A percentile compares a stretch with the other conserved stretches of the same genome.
phyloP scores from a whole-genome alignment of 2,113 vertebrate species.

The Illadopsis cleaveri region DNA sequence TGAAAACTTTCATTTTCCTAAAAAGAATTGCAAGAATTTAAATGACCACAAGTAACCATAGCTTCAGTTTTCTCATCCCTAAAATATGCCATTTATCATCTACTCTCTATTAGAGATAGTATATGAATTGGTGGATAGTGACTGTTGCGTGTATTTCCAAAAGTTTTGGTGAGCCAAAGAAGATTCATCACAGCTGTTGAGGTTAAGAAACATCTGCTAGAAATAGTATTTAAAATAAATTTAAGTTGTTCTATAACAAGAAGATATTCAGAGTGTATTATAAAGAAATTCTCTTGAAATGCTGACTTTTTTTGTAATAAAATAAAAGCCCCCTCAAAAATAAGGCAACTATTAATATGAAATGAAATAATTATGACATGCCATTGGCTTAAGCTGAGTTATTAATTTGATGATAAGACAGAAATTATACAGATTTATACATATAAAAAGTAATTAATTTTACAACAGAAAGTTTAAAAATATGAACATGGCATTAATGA shows the following conservation, averaged over 20 bases:
- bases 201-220: neutral
- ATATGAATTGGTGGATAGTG: neutral
- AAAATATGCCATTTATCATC: neutral
- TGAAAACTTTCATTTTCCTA: neutral
- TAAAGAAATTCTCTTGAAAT: neutral
- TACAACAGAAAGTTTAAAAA: neutral
- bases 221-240: neutral
- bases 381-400: neutral
- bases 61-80: neutral
- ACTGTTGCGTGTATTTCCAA: neutral
- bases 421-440: neutral
- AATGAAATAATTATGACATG: neutral
- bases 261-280: neutral
- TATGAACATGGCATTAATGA: neutral
- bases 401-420: neutral
- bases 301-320: neutral
- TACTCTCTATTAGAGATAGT: neutral
- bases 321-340: accelerated
- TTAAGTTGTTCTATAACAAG: neutral
- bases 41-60: neutral
- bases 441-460: neutral
- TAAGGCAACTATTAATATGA: neutral
- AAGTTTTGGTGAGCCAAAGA: neutral
- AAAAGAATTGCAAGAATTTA: neutral
- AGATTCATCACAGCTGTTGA: neutral